Evolutionary conservation across 2,797 vertebrate genomes (phyloP), one percentile per base, ranked within the genome.

Genomic region (Antrozous pallidus): DNA sequence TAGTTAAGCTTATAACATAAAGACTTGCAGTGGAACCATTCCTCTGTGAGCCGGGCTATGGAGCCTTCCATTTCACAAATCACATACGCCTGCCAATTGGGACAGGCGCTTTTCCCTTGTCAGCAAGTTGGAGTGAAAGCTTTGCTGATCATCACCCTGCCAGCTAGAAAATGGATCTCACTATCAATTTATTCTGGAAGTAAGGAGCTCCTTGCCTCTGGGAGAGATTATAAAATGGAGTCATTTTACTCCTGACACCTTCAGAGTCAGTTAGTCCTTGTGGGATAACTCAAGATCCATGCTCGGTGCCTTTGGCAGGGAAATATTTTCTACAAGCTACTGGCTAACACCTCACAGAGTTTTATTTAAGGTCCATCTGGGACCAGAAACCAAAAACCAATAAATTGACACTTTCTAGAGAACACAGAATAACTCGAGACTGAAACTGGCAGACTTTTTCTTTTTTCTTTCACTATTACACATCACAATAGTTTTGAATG

Each of bases 301-400:
- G 0, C 28, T 95, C 95, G 51, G 22, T 93, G 95, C 90, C 85
- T 96, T 90, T 95, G 92, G 36, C 92, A 97, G 90, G 80, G 97
- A 95, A 97, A 95, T 6, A 97, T 97, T 93, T 94, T 97, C 95
- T 97, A 56, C 54, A 96, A 95, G 86, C 69, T 95, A 81, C 91
- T 97, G 94, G 58, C 38, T 97, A 94, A 98, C 96, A 95, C 14
- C 2, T 95, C 92, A 88, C 61, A 51, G 92, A 89, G 84, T 95
- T 96, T 97, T 96, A 94, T 95, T 77, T 92, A 81, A 96, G 42
- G 61, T 51, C 77, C 65, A 0, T 16, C 6, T 83, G 88, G 47
- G 85, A 79, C 78, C 26, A 84, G 92, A 97, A 97, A 86, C 79
- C 42, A 94, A 96, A 93, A 65, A 56, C 49, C 90, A 95, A 71